Evolutionary conservation across 2,113 vertebrate genomes (phyloP).

Genomic region (Stigmatopora nigra): DNA sequence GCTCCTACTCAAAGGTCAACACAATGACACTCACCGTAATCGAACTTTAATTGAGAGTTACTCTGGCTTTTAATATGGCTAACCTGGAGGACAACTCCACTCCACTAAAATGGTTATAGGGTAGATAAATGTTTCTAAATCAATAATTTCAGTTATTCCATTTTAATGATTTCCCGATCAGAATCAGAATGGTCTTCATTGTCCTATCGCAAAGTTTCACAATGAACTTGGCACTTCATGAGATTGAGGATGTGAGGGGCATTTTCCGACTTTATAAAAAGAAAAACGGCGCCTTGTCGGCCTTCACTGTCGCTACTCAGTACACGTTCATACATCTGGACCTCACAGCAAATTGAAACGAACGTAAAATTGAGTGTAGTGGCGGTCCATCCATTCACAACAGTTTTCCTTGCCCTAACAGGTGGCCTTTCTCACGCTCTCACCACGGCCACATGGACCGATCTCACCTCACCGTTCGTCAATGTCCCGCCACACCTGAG

Average conservation of each 20-base stretch:
- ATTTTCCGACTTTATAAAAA: background rate
- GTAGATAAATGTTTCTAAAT: background rate
- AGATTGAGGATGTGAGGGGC: background rate
- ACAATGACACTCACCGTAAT: conserved; percentile 53
- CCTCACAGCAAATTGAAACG: conserved; percentile 8
- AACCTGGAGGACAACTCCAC: conserved; percentile 39
- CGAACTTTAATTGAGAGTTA: conserved; percentile 54
- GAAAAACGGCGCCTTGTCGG: background rate
- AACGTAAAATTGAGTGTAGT: conserved; percentile 3
- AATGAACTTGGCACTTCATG: too few species aligned
- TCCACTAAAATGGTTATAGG: background rate
- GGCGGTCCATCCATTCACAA: conserved; percentile 14
- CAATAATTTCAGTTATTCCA: background rate
- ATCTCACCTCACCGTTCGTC: conserved; percentile 46
- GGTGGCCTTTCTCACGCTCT: conserved; percentile 69
- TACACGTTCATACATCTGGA: conserved; percentile 16
- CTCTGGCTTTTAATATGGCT: conserved; percentile 46
- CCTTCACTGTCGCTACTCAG: conserved; percentile 1
- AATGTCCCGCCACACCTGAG: conserved; percentile 69
- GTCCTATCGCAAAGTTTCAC: too few species aligned
- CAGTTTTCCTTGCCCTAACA: conserved; percentile 36
- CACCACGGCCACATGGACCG: conserved; percentile 52
- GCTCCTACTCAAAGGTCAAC: conserved; percentile 55
- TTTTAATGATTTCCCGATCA: background rate
- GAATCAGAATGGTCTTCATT: too few species aligned